Evolutionary conservation across 1,140 invertebrate species (phyloP).

Genomic region (Battus philenor): DNA sequence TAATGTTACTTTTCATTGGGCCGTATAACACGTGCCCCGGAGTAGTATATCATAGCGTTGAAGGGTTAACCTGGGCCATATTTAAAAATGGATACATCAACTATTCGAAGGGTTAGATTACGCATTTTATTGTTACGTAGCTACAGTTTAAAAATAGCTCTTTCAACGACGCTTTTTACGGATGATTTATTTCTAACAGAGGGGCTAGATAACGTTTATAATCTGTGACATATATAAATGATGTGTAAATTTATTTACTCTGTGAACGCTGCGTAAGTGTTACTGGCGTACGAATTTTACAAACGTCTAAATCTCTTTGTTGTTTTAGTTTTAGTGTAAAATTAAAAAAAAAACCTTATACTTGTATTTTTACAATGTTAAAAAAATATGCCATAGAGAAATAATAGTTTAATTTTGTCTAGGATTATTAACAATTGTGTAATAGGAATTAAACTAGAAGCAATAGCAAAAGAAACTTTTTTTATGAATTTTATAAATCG

Average conservation of each 20-base stretch:
- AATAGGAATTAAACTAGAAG: too few relatives aligned
- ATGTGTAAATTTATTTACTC: constrained; percentile 21
- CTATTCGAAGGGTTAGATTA: constrained; percentile 41
- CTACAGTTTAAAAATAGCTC: constrained; percentile 43
- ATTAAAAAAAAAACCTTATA: too few relatives aligned
- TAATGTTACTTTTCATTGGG: constrained; percentile 46
- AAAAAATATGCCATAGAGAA: too few relatives aligned
- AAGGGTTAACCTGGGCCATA: constrained; percentile 43
- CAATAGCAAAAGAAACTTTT: too few relatives aligned
- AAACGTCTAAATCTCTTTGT: too few relatives aligned
- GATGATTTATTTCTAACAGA: constrained; percentile 44
- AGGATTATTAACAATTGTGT: too few relatives aligned
- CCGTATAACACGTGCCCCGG: constrained; percentile 45
- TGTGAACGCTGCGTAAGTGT: too few relatives aligned
- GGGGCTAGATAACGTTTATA: constrained; percentile 25
- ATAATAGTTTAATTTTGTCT: too few relatives aligned
- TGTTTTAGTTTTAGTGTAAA: too few relatives aligned
- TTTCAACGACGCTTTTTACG: constrained; percentile 41
- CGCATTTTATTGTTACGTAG: constrained; percentile 52
- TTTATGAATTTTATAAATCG: too few relatives aligned
- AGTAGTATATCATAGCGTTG: constrained; percentile 46
- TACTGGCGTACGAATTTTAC: too few relatives aligned
- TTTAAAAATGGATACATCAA: constrained; percentile 55
- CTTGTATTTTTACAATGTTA: too few relatives aligned
- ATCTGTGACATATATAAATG: constrained; percentile 31